Evolutionary conservation across 2,113 vertebrate species (phyloP), one percentile per base, ranked within the genome.

Genomic region (Sorex araneus): DNA sequence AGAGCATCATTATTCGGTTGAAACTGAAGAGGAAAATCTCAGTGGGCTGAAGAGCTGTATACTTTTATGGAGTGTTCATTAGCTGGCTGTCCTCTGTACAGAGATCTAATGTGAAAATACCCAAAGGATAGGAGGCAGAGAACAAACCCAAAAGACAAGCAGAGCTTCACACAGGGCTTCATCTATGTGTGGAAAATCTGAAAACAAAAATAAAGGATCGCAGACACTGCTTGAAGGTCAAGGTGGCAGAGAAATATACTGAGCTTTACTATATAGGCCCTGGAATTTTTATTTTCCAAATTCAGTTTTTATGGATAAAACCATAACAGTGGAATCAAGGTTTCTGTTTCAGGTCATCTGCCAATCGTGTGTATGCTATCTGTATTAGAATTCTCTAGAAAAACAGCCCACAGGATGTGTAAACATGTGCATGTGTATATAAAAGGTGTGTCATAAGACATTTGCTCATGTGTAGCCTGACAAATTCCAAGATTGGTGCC

Each of bases 1-100:
- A 93, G 76, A 87, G 30, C 47, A 54, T 92, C 77, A 45, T 88
- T 94, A 89, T 78, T 84, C 19, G 64, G 57, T 60, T 94, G 93
- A 84, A 87, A 75, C 40, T 4, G 70, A 87, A 92, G 50, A 87
- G 84, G 32, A 82, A 32, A n/a, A 73, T 84, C 75, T 85, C 71
- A 84, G 84, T 47, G 16, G n/a, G 34, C 71, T 32, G 66, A 71
- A 75, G 69, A 85, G 78, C 73, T 92, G 73, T 80, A 66, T 60
- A 15, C 71, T 93, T 90, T 93, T 92, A 82, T 40, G 7, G 10
- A 23, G 54, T 28, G 76, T 86, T 85, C 67, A 36, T 87, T 75
- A 77, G 57, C 91, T 74, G 23, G 40, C 91, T 78, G 23, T 47
- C 78, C n/a, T 90, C 84, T 47, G 21, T 36, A 32, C 28, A 78